Base-by-base conservation (phyloP, 92 coral and sea anemone species). In the Siderastrea radians region DNA sequence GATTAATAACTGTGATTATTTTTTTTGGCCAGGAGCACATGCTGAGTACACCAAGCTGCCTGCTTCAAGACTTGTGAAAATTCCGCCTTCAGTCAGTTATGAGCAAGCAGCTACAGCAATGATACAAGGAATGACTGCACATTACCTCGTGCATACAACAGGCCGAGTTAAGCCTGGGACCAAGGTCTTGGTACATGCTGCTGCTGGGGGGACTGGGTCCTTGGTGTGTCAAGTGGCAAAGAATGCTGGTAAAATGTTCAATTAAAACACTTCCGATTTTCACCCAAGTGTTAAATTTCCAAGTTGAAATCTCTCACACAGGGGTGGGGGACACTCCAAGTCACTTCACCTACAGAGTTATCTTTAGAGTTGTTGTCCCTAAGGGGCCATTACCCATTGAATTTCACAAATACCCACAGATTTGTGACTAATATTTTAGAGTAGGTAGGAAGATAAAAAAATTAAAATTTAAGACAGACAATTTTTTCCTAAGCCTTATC, bases 51-150 rank as follows among this genome's bases (percentile, higher is more conserved):
- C 87, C 66, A 80, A 70, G 58, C 65, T 92, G 10, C 81, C 88
- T 19, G 93, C 93, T 47, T 71, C 88, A 73, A 86, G 88, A 19
- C 75, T 74, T 5, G 93, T 92, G 1, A 85, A 79, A 38, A 78
- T 92, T 55, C 81, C 95, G 68, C 78, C 81, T 13, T 80, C 65
- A 5, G 46, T 92, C 45, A 73, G 90, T 57, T 83, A 84, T 62
- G 95, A 92, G 5, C 82, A 85, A 77, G 95, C 91, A 17, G 88
- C 93, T 2, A 80, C 88, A 50, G 87, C 87, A 0, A 89, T 92
- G 95, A 72, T 89, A 43, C 95, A 92, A 72, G 95, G 95, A 1
- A 92, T 92, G 95, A 92, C 95, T 5, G 95, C 93, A 57, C 92
- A 92, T 73, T 92, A 92, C 77, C 86, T 92, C 45, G 93, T 85